Evolutionary conservation across 1,140 invertebrate genomes (phyloP), one percentile per base, ranked within the genome.

Genomic region (Drosophila micromelanica): DNA sequence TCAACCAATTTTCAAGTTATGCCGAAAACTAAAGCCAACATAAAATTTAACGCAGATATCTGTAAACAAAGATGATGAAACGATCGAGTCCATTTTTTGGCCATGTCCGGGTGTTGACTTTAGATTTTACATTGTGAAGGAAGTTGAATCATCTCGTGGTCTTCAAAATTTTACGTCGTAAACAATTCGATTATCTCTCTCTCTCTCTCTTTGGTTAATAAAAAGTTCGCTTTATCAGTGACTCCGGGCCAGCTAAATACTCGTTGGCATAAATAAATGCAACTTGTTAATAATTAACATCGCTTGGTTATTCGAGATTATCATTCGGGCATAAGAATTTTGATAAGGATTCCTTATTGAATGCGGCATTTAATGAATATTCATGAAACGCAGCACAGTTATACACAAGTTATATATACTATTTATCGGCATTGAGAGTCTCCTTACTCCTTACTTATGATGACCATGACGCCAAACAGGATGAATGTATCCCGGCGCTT

Each of bases 381-480:
- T 17, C 7, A 43, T 42, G 8, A 45, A 11, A 43, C 27, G 55
- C 17, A 57, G 40, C 20, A 45, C 40, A 2, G 55, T n/a, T n/a
- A n/a, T n/a, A n/a, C 20, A 23, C 20, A 43, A 45, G 17, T 20
- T 9, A 3, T 2, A 3, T 2, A 4, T 49, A 49, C 27, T 32
- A 49, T 30, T n/a, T 6, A n/a, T 13, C 5, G 38, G 5, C n/a
- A 40, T 1, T 2, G 5, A 6, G n/a, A 6, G 38, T 13, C n/a
- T 13, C n/a, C 38, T 13, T 40, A 0, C 38, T 11, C 38, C 8
- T 5, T n/a, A 55, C 52, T 55, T 15, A 55, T 12, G 5, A 55
- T 6, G 11, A 55, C 35, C 52, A 55, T 55, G 12, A 38, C 52
- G 11, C 52, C 52, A 12, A 55, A 55, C 0, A 55, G 15, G 37